These are phyloP conservation scores for Herminia tarsipennalis DNA, from an alignment of 2,888 invertebrate genomes.

Conservation along the genomic window DNA sequence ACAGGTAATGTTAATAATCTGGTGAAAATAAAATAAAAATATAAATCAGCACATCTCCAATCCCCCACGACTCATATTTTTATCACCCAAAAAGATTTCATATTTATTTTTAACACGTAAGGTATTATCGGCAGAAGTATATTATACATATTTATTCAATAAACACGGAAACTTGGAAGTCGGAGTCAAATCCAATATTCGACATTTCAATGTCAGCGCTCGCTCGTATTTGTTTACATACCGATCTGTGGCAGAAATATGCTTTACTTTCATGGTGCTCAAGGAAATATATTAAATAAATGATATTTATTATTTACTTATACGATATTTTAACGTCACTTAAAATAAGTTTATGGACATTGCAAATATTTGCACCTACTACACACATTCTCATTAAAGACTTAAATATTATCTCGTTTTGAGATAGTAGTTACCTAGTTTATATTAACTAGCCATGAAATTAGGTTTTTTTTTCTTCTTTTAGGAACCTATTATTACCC, in stretches of 20 bases:
- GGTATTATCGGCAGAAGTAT: constrained; percentile 22
- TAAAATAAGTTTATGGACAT: background rate
- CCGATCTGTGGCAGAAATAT: constrained; percentile 24
- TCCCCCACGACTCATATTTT: too few relatives aligned
- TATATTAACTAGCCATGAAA: too few relatives aligned
- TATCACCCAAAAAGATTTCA: background rate
- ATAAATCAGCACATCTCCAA: too few relatives aligned
- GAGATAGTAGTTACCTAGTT: too few relatives aligned
- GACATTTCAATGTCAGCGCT: constrained; percentile 40
- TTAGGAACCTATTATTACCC: too few relatives aligned
- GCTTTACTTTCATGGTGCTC: constrained; percentile 10
- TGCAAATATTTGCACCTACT: constrained; percentile 2
- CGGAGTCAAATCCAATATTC: constrained; percentile 42
- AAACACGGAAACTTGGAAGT: constrained; percentile 34
- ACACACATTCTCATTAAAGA: too few relatives aligned
- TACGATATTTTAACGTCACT: background rate
- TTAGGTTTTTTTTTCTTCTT: too few relatives aligned
- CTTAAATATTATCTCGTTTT: too few relatives aligned
- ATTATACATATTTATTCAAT: constrained; percentile 38
- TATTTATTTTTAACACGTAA: constrained; percentile 17
- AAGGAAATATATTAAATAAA: constrained; percentile 9
- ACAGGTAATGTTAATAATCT: too few relatives aligned
- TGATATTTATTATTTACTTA: constrained; percentile 4
- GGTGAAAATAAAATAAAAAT: too few relatives aligned
- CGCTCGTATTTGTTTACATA: constrained; percentile 35